Percentiles rank a stretch among this genome's conserved stretches.
phyloP scores from a whole-genome alignment of 2,888 invertebrate genomes.

The Dusona sp. region DNA sequence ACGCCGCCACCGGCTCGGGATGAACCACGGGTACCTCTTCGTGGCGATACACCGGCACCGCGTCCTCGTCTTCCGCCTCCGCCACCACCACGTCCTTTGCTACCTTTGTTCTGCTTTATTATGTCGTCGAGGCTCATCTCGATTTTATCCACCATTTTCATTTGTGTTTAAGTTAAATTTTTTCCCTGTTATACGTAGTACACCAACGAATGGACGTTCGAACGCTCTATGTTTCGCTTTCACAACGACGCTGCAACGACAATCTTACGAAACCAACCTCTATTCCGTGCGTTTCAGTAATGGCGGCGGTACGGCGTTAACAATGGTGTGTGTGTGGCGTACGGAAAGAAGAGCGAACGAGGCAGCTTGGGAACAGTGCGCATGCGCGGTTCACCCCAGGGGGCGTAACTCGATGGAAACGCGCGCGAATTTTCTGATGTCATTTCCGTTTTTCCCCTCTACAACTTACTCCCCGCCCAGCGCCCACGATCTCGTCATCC shows the following conservation, averaged over 20 bases:
- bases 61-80: constrained; percentile 85
- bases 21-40: constrained; percentile 85
- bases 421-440: constrained; percentile 36
- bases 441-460: constrained; percentile 33
- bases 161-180: constrained; percentile 69
- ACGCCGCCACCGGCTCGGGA: constrained; percentile 85
- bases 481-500: neutral
- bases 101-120: constrained; percentile 93
- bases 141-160: constrained; percentile 96
- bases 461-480: neutral
- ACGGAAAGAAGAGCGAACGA: constrained; percentile 4
- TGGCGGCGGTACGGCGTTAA: constrained; percentile 57
- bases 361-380: neutral
- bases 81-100: constrained; percentile 87
- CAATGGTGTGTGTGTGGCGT: constrained; percentile 22
- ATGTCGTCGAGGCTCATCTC: constrained; percentile 99
- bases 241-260: constrained; percentile 56
- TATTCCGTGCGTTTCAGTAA: constrained; percentile 53
- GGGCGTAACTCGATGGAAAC: constrained; percentile 10
- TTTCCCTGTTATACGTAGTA: constrained; percentile 5
- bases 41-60: constrained; percentile 85
- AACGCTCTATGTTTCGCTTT: constrained; percentile 19
- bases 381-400: constrained; percentile 19
- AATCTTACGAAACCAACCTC: constrained; percentile 69
- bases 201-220: constrained; percentile 19